A percentile compares a stretch with the other conserved stretches of the same genome.
These are phyloP conservation scores for Palythoa grandis DNA, from an alignment of 92 coral and sea anemone species.

Conservation along the genomic window DNA sequence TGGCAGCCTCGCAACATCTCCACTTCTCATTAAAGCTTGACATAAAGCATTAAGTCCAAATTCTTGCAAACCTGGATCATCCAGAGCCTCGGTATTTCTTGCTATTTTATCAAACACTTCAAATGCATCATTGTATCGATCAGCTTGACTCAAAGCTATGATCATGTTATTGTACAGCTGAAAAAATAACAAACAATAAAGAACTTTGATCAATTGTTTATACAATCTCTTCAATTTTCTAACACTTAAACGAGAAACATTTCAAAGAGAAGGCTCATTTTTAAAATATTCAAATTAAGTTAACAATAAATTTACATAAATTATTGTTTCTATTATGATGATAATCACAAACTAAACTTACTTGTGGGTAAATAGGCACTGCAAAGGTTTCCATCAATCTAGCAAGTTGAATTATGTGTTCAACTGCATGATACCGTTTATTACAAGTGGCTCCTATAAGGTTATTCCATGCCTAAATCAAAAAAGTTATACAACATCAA, in stretches of 20 bases:
- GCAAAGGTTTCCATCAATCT: neutral
- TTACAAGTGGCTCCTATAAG: neutral
- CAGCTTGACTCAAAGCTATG: neutral
- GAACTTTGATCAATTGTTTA: neutral
- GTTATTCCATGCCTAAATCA: slow-evolving; percentile 14
- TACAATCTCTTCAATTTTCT: neutral
- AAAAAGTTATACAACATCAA: neutral
- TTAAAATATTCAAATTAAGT: no score
- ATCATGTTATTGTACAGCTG: neutral
- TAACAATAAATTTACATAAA: no score
- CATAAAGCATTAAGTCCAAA: slow-evolving; percentile 5
- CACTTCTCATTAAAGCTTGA: slow-evolving; percentile 14
- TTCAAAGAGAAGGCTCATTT: no score
- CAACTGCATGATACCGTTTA: neutral
- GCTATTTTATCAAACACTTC: slow-evolving; percentile 14
- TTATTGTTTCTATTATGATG: no score
- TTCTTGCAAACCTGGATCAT: slow-evolving; percentile 3
- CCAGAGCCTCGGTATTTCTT: slow-evolving; percentile 6
- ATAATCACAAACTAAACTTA: neutral
- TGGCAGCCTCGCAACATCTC: slow-evolving; percentile 7
- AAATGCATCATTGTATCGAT: neutral
- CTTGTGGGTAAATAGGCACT: slow-evolving; percentile 5
- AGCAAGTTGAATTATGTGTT: neutral
- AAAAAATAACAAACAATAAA: neutral
- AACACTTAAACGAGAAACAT: no score